These are phyloP conservation scores for Euschistus heros DNA, from an alignment of 1,140 invertebrate species.

Conservation along the genomic window DNA sequence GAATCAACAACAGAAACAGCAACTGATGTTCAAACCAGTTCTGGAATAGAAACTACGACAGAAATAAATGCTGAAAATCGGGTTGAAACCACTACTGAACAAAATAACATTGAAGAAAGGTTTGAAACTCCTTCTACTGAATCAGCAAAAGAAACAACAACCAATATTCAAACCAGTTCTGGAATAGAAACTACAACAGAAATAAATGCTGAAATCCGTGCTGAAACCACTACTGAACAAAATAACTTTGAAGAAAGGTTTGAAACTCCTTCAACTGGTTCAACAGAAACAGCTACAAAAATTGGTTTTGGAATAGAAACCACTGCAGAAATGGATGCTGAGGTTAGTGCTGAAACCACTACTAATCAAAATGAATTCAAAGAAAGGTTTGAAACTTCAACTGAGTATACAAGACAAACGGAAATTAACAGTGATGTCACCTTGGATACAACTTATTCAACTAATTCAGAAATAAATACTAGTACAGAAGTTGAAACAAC, in stretches of 20 bases:
- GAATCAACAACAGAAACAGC: constrained; percentile 8
- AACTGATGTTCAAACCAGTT: background rate
- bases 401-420: too few relatives aligned
- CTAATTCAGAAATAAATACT: background rate
- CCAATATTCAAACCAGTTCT: background rate
- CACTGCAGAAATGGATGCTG: constrained; percentile 16
- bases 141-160: background rate
- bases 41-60: constrained; percentile 4
- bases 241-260: constrained; percentile 25
- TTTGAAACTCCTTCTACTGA: constrained; percentile 5
- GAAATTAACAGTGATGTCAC: background rate
- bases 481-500: background rate
- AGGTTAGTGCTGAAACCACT: background rate
- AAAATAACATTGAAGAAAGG: background rate
- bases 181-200: background rate
- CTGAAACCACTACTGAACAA: constrained; percentile 17
- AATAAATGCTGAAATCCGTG: constrained; percentile 10
- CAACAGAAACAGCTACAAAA: constrained; percentile 25
- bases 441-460: background rate
- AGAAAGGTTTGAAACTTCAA: too few relatives aligned
- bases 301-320: constrained; percentile 14
- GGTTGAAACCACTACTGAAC: constrained; percentile 10
- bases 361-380: too few relatives aligned
- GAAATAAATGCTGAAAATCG: background rate
- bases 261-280: constrained; percentile 34